Conservation (phyloP, 2,888 invertebrate genomes). For the Agrotis exclamationis region DNA sequence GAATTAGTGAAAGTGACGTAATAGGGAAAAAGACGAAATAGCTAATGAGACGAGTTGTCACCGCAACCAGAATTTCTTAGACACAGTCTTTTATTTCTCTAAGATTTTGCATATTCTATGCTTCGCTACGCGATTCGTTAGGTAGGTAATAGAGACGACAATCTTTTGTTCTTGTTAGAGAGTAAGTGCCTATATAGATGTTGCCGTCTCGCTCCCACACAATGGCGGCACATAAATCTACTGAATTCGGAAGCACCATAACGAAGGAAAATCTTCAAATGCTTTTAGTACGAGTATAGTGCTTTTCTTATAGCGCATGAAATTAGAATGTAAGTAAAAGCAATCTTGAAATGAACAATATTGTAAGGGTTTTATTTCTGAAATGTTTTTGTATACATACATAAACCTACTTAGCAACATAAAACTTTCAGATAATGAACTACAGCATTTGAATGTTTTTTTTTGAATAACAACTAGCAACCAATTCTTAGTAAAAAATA, state of each 20-base stretch:
- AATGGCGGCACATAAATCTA: conserved; percentile 70
- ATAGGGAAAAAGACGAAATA: too few relatives aligned
- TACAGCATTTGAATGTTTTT: too few relatives aligned
- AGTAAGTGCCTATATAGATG: conserved; percentile 75
- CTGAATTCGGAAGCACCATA: conserved; percentile 62
- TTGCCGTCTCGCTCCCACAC: conserved; percentile 71
- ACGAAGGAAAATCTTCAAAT: conserved; percentile 66
- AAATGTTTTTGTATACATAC: conserved; percentile 2
- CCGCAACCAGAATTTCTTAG: too few relatives aligned
- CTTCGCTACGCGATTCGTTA: conserved; percentile 75
- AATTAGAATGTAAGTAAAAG: conserved; percentile 57
- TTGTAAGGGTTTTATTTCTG: conserved; percentile 8
- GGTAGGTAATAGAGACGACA: conserved; percentile 86
- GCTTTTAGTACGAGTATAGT: conserved; percentile 68
- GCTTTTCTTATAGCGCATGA: conserved; percentile 57
- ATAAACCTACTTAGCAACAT: background rate
- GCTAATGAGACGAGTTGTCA: too few relatives aligned
- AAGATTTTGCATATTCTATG: conserved; percentile 70
- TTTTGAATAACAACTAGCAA: too few relatives aligned
- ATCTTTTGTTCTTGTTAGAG: conserved; percentile 86
- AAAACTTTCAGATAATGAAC: too few relatives aligned
- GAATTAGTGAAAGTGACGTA: too few relatives aligned
- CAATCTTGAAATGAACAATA: conserved; percentile 44
- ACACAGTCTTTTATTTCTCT: conserved; percentile 29
- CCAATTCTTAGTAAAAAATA: too few relatives aligned